A percentile compares a stretch with the other conserved stretches of the same genome.
These are phyloP conservation scores for Rattus norvegicus DNA, from an alignment of 2,113 vertebrate genomes.

Conservation along the genomic window GRCr8 NC_086025.1:52806501-52807000, in stretches of 20 bases:
- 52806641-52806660: too few species aligned
- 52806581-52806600: too few species aligned
- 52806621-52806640: too few species aligned
- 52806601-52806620: too few species aligned
- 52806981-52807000: constrained; percentile 23
- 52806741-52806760: not conserved
- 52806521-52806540: constrained; percentile 26
- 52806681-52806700: too few species aligned
- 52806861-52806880: constrained; percentile 18
- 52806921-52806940: constrained; percentile 18
- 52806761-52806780: constrained; percentile 31
- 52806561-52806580: too few species aligned
- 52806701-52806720: too few species aligned
- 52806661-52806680: too few species aligned
- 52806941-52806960: not conserved
- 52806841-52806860: not conserved
- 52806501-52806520: constrained; percentile 8
- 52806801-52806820: not conserved
- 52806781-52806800: not conserved
- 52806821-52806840: not conserved
- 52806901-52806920: not conserved
- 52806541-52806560: not conserved
- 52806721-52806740: too few species aligned
- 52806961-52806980: not conserved
- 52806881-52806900: not conserved